Evolutionary conservation across 1,140 invertebrate genomes (phyloP), one percentile per base, ranked within the genome.

Genomic region (Drosophila sp.): DNA sequence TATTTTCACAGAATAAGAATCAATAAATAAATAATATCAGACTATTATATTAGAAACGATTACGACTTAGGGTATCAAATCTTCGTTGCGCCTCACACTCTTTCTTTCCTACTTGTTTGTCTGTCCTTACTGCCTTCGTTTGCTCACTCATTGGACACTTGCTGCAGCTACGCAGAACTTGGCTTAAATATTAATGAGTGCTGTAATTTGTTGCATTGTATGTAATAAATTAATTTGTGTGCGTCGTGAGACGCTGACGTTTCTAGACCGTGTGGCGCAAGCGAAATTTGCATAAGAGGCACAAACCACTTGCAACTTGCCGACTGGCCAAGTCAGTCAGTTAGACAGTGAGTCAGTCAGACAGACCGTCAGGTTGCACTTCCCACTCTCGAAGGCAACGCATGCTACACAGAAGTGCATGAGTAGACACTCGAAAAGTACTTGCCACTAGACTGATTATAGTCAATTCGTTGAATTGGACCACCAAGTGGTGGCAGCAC

Each of bases 401-500:
- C 78, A 61, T 51, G 69, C 48, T 59, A 32, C 56, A 76, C 72
- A 78, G 83, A 72, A 87, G 83, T 89, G 82, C 78, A 79, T 89
- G 82, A 87, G 83, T 82, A 87, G 82, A 77, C 82, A 87, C 83
- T 87, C 87, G 76, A 87, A 89, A 89, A 74, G 83, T 89, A 89
- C 83, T 89, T 89, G 83, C 79, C 82, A 89, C 82, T 87, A 87
- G 82, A 89, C 83, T 89, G 83, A 89, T 89, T 89, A 89, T 89
- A 89, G 84, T 89, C 83, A 89, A 89, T 89, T 89, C 83, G 83
- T 79, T 89, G 83, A 89, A 89, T 89, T 89, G 83, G 83, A 89
- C 83, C 83, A 89, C 83, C 83, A 80, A 87, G 82, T 89, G 82
- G 64, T 69, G 56, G 66, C 75, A 34, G 40, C 66, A 58, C 2